Evolutionary conservation across 2,113 vertebrate species (phyloP), one percentile per base, ranked within the genome.

Genomic region (Dromaius novaehollandiae): DNA sequence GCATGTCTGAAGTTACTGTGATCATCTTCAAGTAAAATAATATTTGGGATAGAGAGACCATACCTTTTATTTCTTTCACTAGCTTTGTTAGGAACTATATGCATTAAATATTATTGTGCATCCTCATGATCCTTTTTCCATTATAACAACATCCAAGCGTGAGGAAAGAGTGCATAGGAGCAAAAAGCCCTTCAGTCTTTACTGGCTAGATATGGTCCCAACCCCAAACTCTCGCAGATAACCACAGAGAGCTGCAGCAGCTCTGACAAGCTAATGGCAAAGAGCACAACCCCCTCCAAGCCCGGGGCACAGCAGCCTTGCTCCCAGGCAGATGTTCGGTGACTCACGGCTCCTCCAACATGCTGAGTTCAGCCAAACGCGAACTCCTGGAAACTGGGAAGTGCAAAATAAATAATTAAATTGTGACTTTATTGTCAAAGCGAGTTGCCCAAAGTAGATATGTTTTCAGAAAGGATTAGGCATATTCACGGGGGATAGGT

Each of bases 401-500:
- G 65, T 19, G 38, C 22, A 46, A 56, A 51, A 70, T 89, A 83
- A 94, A 92, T 94, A 71, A 89, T 87, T 92, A 65, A 92, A 61
- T 83, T 51, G 55, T 0, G 0, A 11, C 46, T 70, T 50, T 13
- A 63, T 80, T 87, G 82, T 70, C 50, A 14, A 61, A 75, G 73
- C 7, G 11, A 18, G n/a, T 56, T 70, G 42, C 86, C 63, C 24
- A 24, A 89, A 89, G 84, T 63, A 90, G 86, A 61, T 24, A 20
- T 30, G 58, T 66, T 94, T 89, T 60, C 44, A 32, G 89, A 75
- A 50, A 61, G 55, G 58, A 80, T 87, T 80, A 83, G 74, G 19
- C 3, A 0, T 11, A 8, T 32, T 80, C 73, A 26, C 46, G 24
- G 86, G 44, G 86, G 82, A 56, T 11, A 4, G 40, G 68, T n/a